Evolutionary conservation across 2,888 invertebrate genomes (phyloP).

Genomic region (Patella pellucida): DNA sequence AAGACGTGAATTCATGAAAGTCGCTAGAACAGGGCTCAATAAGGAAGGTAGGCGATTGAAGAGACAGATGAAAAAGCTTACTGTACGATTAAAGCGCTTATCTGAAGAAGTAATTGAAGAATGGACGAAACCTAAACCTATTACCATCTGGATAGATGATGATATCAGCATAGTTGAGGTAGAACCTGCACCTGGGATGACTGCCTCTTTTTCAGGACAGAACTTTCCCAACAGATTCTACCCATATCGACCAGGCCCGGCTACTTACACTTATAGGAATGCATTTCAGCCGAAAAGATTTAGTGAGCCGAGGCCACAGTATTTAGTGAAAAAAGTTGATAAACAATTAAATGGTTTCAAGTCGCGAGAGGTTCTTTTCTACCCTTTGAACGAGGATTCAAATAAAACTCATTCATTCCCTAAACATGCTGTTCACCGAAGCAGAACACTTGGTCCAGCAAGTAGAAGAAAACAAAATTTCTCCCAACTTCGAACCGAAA

Average conservation of each 20-base stretch:
- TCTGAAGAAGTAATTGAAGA: constrained; percentile 39
- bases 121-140: constrained; percentile 42
- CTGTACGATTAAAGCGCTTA: constrained; percentile 38
- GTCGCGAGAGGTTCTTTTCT: constrained; percentile 29
- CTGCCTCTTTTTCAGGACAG: background rate
- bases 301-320: constrained; percentile 20
- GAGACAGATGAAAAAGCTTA: constrained; percentile 36
- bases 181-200: constrained; percentile 28
- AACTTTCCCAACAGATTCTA: background rate
- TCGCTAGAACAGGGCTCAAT: constrained; percentile 41
- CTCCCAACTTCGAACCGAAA: constrained; percentile 13
- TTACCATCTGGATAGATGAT: constrained; percentile 34
- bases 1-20: constrained; percentile 37
- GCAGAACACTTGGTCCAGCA: constrained; percentile 34
- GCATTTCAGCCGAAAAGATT: background rate
- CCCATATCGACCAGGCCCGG: background rate
- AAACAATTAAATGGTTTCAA: constrained; percentile 30
- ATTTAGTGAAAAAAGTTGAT: constrained; percentile 30
- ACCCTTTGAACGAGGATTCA: constrained; percentile 31
- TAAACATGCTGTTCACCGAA: constrained; percentile 23
- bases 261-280: background rate
- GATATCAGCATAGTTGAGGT: constrained; percentile 39
- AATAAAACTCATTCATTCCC: constrained; percentile 17
- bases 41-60: constrained; percentile 34
- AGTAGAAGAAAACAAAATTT: constrained; percentile 29